Percentiles rank a stretch among this genome's conserved stretches.
These are phyloP conservation scores for Actinostola sp. DNA, from an alignment of 92 coral and sea anemone species.

Conservation along the genomic window DNA sequence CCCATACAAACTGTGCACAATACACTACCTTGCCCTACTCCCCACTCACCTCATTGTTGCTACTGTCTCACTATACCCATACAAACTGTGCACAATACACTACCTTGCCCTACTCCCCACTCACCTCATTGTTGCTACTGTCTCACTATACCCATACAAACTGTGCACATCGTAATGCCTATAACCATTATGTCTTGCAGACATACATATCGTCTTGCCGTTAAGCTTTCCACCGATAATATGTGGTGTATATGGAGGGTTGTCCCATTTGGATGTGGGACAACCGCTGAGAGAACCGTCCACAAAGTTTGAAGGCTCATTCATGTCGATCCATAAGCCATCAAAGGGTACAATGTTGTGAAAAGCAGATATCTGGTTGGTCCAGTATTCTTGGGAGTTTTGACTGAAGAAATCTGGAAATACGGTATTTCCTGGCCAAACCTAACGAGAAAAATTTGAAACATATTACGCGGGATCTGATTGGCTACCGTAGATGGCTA, in stretches of 20 bases:
- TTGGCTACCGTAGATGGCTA: too few species aligned
- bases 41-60: too few species aligned
- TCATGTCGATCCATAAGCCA: constrained; percentile 98
- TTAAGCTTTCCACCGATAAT: constrained; percentile 71
- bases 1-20: too few species aligned
- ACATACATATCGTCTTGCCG: constrained; percentile 95
- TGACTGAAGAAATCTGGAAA: constrained; percentile 87
- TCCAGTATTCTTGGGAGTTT: constrained; percentile 76
- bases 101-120: constrained; percentile 80
- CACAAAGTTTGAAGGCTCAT: constrained; percentile 98
- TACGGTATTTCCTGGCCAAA: constrained; percentile 97
- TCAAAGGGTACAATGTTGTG: constrained; percentile 74
- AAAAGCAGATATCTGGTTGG: constrained; percentile 68
- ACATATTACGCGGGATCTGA: too few species aligned
- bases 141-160: constrained; percentile 93
- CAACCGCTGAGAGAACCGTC: constrained; percentile 79
- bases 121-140: constrained; percentile 67
- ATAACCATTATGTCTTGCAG: constrained; percentile 54
- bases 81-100: too few species aligned
- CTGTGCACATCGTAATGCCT: constrained; percentile 91
- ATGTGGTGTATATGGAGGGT: constrained; percentile 92
- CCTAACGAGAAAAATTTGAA: constrained; percentile 55
- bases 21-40: too few species aligned
- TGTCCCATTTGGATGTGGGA: constrained; percentile 71
- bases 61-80: too few species aligned